Evolutionary conservation across 1,140 invertebrate genomes (phyloP), one percentile per base, ranked within the genome.

Genomic region (Wasmannia auropunctata): DNA sequence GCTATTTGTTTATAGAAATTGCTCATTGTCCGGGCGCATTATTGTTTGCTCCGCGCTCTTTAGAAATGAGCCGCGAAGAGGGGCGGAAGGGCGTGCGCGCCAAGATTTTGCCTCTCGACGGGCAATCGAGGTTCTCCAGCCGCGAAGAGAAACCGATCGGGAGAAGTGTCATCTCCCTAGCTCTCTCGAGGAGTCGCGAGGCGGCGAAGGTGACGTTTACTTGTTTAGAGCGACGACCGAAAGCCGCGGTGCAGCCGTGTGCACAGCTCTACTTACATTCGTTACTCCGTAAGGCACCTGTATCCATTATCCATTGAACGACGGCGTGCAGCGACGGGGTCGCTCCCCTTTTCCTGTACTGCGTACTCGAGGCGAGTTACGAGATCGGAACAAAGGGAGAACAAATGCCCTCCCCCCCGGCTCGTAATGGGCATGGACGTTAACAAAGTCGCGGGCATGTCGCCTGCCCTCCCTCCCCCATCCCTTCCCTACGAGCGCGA

Each of bases 401-500:
- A 83, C 79, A 43, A 83, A 83, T 43, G 67, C 25, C 37, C 25
- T n/a, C n/a, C n/a, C n/a, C n/a, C n/a, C n/a, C n/a, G n/a, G 67
- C 5, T 72, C 79, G 79, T 81, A 81, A 72, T 58, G 79, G 37
- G 25, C 37, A 43, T 6, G 79, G 51, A 83, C 79, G 65, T 81
- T 83, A 83, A 83, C 67, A 72, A 58, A 83, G 79, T 81, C 79
- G 63, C 63, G 49, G 34, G 63, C 77, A 65, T 72, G 67, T 83
- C 51, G 43, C 75, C 31, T 34, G n/a, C n/a, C n/a, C 4, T 19
- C 25, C 19, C 69, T 25, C n/a, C n/a, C n/a, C n/a, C n/a, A n/a
- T n/a, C n/a, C n/a, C n/a, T n/a, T n/a, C n/a, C n/a, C n/a, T n/a
- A n/a, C 19, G 19, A 22, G 74, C 75, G 56, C 58, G 58, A 31